Conservation (phyloP, 2,888 invertebrate species). For the Morpho achilles region DNA sequence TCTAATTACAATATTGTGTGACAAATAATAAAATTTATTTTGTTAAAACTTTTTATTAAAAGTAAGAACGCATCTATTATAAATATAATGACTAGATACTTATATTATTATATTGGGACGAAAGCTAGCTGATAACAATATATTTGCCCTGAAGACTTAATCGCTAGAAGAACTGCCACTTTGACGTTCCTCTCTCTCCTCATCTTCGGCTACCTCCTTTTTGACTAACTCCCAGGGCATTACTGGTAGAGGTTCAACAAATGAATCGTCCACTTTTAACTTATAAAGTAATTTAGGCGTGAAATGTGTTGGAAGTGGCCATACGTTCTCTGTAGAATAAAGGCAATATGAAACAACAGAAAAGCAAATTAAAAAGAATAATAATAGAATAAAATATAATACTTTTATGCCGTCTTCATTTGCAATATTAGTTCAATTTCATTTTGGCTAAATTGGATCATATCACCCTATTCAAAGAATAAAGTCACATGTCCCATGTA, state of each 20-base stretch:
- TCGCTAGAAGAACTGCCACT: slow-evolving; percentile 52
- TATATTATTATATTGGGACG: no score
- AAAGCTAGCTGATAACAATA: background rate
- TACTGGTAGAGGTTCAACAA: slow-evolving; percentile 66
- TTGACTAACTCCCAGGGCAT: slow-evolving; percentile 69
- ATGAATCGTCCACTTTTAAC: slow-evolving; percentile 65
- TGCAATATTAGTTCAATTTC: no score
- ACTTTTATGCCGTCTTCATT: no score
- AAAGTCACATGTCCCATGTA: no score
- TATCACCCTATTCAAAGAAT: no score
- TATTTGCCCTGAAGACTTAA: slow-evolving; percentile 28
- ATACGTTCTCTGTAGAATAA: slow-evolving; percentile 50
- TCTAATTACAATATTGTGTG: no score
- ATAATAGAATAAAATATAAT: no score
- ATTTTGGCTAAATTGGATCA: no score
- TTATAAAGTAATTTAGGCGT: slow-evolving; percentile 64
- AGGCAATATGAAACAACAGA: background rate
- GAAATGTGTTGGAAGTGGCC: slow-evolving; percentile 65
- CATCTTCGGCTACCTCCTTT: slow-evolving; percentile 47
- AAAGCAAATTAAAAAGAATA: background rate
- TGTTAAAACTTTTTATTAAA: no score
- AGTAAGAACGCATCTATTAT: no score
- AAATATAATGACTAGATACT: slow-evolving; percentile 1
- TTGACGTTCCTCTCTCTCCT: slow-evolving; percentile 38
- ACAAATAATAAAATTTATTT: no score